These are phyloP conservation scores for Myiozetetes cayanensis DNA, from an alignment of 2,113 vertebrate species.

Conservation along the genomic window DNA sequence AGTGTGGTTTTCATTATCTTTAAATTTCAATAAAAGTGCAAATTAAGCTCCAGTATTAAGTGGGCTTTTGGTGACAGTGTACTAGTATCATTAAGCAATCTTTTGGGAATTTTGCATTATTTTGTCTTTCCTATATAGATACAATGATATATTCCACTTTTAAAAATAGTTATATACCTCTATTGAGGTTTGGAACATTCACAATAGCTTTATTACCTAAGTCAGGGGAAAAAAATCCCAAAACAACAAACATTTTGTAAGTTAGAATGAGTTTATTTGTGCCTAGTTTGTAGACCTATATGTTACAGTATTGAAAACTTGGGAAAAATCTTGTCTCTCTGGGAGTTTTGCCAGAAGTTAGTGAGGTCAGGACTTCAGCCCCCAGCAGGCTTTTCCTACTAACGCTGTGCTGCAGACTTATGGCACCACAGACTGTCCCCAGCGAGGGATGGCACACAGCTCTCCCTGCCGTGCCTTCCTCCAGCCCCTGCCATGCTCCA, in stretches of 20 bases:
- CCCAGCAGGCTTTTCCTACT: background rate
- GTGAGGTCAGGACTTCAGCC: background rate
- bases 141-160: background rate
- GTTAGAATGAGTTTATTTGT: background rate
- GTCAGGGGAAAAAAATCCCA: background rate
- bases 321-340: background rate
- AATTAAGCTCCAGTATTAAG: background rate
- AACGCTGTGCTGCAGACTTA: background rate
- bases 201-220: background rate
- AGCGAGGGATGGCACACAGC: background rate
- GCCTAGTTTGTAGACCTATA: background rate
- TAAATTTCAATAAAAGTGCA: background rate
- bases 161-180: background rate
- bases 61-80: background rate
- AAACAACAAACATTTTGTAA: background rate
- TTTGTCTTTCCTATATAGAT: background rate
- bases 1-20: background rate
- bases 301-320: background rate
- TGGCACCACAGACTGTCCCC: background rate
- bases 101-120: background rate
- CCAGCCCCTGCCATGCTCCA: background rate
- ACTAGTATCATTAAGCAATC: background rate
- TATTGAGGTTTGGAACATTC: background rate
- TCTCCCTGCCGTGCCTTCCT: background rate
- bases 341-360: background rate